Evolutionary conservation across 1,140 invertebrate species (phyloP).

Genomic region (Phocides pigmalion): DNA sequence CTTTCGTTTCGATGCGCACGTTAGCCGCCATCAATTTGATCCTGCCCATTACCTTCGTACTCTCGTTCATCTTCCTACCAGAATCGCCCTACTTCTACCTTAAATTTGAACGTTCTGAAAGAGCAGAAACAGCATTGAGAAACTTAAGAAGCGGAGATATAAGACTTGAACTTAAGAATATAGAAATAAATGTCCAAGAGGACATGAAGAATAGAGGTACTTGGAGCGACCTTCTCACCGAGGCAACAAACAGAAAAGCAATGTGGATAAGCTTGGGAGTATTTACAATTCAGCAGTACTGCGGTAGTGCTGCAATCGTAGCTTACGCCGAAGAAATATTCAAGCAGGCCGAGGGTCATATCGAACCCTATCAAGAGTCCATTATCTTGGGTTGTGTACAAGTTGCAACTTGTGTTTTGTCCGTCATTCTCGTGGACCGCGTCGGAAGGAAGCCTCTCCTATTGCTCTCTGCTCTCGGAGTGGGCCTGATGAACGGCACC

Average conservation of each 20-base stretch:
- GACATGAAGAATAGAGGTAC: slow-evolving; percentile 82
- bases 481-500: slow-evolving; percentile 82
- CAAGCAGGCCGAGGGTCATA: slow-evolving; percentile 76
- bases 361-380: slow-evolving; percentile 83
- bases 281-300: slow-evolving; percentile 90
- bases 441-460: slow-evolving; percentile 89
- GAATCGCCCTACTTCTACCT: slow-evolving; percentile 86
- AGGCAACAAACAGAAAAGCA: slow-evolving; percentile 86
- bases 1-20: slow-evolving; percentile 84
- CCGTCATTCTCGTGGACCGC: slow-evolving; percentile 88
- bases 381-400: slow-evolving; percentile 88
- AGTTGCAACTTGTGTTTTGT: slow-evolving; percentile 85
- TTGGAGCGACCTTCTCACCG: slow-evolving; percentile 85
- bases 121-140: slow-evolving; percentile 81
- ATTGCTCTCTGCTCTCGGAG: slow-evolving; percentile 85
- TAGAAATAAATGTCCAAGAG: slow-evolving; percentile 85
- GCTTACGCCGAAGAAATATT: slow-evolving; percentile 91
- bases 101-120: slow-evolving; percentile 78
- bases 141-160: slow-evolving; percentile 84
- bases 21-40: slow-evolving; percentile 84
- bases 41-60: slow-evolving; percentile 83
- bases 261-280: slow-evolving; percentile 85
- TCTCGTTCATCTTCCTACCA: slow-evolving; percentile 84
- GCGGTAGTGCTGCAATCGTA: slow-evolving; percentile 89
- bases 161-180: slow-evolving; percentile 85